Evolutionary conservation across 37 sponge, comb jelly and placozoan genomes (phyloP).

Genomic region (Theonella swinhoei): DNA sequence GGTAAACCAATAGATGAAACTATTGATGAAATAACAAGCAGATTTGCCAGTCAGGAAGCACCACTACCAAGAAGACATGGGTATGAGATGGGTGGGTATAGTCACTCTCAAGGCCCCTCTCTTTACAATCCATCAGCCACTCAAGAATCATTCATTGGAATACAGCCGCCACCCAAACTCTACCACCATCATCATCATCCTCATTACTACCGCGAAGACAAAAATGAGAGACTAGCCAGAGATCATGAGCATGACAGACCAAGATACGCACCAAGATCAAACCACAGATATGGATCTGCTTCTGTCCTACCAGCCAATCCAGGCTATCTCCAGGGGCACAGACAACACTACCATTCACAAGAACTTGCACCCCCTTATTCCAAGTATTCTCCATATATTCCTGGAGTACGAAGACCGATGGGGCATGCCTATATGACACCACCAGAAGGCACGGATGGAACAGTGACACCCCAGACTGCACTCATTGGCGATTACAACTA

Average conservation of each 20-base stretch:
- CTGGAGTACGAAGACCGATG: neutral
- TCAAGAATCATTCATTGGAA: slow-evolving; percentile 23
- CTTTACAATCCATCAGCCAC: slow-evolving; percentile 28
- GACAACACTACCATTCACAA: neutral
- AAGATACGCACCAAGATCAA: neutral
- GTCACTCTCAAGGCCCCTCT: slow-evolving; percentile 39
- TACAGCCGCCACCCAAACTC: slow-evolving; percentile 15
- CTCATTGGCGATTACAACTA: slow-evolving; percentile 31
- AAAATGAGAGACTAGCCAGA: neutral
- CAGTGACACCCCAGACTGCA: slow-evolving; percentile 25
- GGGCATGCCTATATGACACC: slow-evolving; percentile 1
- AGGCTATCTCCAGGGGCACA: neutral
- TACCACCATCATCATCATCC: neutral
- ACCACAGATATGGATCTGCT: slow-evolving; percentile 2
- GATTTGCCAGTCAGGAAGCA: neutral
- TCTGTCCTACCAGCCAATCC: neutral
- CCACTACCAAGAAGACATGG: neutral
- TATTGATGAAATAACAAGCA: slow-evolving; percentile 33
- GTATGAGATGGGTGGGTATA: neutral
- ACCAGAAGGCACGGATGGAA: slow-evolving; percentile 23
- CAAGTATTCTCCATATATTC: neutral
- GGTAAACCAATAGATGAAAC: slow-evolving; percentile 9
- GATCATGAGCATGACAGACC: neutral
- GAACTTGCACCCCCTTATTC: neutral
- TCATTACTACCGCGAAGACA: neutral